Conservation (phyloP, 2,888 invertebrate genomes). For the Leucoma salicis region DNA sequence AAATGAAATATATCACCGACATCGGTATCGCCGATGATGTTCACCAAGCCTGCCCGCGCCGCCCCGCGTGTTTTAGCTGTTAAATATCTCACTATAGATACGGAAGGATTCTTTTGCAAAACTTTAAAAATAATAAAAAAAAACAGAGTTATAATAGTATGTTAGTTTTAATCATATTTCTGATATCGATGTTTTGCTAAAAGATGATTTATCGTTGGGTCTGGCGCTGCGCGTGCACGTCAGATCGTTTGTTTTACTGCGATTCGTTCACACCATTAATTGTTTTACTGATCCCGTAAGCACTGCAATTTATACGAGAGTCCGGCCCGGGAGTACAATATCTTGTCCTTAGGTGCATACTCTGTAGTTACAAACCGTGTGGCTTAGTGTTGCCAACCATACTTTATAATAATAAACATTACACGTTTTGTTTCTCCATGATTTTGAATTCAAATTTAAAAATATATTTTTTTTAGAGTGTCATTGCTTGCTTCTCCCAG, state of each 20-base stretch:
- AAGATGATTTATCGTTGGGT: constrained; percentile 78
- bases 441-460: no score
- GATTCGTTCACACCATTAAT: constrained; percentile 44
- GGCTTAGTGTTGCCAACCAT: no score
- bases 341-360: no score
- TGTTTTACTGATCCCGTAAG: constrained; percentile 45
- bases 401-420: no score
- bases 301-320: constrained; percentile 32
- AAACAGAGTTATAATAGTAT: constrained; percentile 74
- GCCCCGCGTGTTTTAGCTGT: constrained; percentile 55
- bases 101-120: constrained; percentile 63
- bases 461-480: no score
- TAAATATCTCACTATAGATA: constrained; percentile 67
- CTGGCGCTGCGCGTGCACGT: constrained; percentile 47
- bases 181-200: constrained; percentile 80
- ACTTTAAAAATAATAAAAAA: constrained; percentile 57
- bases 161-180: constrained; percentile 81
- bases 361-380: no score
- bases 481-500: no score
- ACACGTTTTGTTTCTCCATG: no score
- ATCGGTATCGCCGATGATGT: constrained; percentile 36
- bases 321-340: constrained; percentile 18
- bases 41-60: constrained; percentile 37
- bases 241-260: constrained; percentile 35
- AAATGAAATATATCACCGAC: no score